phyloP scores from a whole-genome alignment of 2,797 vertebrate species.

The Eulemur albifrons region DNA sequence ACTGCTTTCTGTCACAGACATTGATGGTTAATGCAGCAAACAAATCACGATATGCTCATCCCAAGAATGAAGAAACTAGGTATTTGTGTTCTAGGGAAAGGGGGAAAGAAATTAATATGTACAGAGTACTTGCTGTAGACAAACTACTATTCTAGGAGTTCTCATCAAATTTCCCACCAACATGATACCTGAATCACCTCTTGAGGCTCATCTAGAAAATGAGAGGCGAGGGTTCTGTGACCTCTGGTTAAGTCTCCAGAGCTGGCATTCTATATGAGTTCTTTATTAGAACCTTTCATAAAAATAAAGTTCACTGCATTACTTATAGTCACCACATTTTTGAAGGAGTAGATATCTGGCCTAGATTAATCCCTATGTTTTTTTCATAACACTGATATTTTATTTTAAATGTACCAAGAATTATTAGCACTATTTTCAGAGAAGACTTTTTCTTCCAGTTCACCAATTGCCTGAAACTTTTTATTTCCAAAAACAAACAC shows the following conservation, averaged over 20 bases:
- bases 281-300: background rate
- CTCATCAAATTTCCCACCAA: background rate
- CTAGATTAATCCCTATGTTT: background rate
- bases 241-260: background rate
- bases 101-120: background rate
- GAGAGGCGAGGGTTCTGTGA: background rate
- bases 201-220: background rate
- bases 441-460: background rate
- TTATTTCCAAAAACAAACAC: background rate
- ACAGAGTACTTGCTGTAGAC: background rate
- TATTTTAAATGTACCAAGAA: constrained; percentile 24
- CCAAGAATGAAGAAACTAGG: background rate
- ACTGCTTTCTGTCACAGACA: background rate
- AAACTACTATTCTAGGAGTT: background rate
- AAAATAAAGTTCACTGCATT: background rate
- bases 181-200: background rate
- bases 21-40: background rate
- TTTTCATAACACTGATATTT: constrained; percentile 7
- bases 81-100: background rate
- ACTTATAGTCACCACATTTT: background rate
- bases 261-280: background rate
- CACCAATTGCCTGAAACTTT: background rate
- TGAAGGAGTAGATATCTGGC: background rate
- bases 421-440: constrained; percentile 6
- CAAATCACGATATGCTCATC: background rate